Base-by-base conservation (phyloP, 1,140 invertebrate genomes). In the Dolichoris vasculosae region DNA sequence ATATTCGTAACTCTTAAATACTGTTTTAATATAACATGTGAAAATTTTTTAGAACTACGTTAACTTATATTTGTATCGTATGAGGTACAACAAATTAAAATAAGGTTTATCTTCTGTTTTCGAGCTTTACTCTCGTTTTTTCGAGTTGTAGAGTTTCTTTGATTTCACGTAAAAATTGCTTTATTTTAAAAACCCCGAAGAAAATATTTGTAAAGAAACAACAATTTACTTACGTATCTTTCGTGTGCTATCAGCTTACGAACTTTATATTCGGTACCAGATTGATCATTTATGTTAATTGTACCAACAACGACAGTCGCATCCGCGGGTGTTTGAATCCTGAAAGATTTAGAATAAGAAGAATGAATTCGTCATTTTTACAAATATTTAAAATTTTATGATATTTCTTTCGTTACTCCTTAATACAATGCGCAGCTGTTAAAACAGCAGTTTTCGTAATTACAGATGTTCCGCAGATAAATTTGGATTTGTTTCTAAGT, bases 401-500 rank as follows among this genome's bases (percentile, higher is more conserved):
- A 26, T 17, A 15, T 20, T 55, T 26, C 2, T 59, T 32, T 40
- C 69, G n/a, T 59, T 80, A 80, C 78, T 40, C 0, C 35, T 35
- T 48, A 38, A 26, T 9, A 48, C 82, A 83, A 51, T 83, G 82
- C 0, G 82, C 82, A 20, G 71, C 82, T 1, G 82, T 76, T 11
- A 83, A 30, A 1, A 83, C n/a, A 38, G 51, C 63, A 84, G 9
- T 46, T 46, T n/a, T 69, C 20, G 23, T 69, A 38, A 84, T 78
- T n/a, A 84, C 55, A 23, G 83, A 84, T 35, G 75, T 75, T 4
- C 75, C 83, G 63, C 83, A 84, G 0, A 67, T 11, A 46, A 64
- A 78, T 30, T 55, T 38, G 7, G 23, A 35, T 23, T 43, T 26
- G 6, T 55, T 1, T 51, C 9, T n/a, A 0, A 78, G 20, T 3